These are phyloP conservation scores for Enteromius anoplus DNA, from an alignment of 2,797 vertebrate species.

Conservation along the genomic window DNA sequence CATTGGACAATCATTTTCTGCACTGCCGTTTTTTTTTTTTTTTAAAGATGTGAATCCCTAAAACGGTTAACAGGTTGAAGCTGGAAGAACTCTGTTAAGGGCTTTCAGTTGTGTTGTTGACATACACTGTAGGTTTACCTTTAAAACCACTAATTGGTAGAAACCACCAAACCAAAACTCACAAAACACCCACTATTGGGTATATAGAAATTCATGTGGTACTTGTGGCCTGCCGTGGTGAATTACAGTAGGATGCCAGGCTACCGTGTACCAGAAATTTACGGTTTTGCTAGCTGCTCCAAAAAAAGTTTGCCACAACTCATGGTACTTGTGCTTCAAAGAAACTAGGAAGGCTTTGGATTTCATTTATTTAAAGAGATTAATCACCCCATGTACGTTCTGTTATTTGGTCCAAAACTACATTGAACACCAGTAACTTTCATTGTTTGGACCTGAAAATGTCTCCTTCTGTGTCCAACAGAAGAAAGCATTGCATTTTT, in stretches of 20 bases:
- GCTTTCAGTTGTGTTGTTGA: background rate
- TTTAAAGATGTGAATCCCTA: background rate
- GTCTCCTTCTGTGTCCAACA: background rate
- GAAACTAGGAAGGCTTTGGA: background rate
- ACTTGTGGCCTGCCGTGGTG: conserved; percentile 1
- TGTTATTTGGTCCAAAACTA: background rate
- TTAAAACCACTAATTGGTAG: conserved; percentile 23
- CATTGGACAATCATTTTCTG: background rate
- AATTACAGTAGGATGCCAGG: conserved; percentile 1
- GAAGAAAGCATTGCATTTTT: background rate
- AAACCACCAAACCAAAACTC: conserved; percentile 27
- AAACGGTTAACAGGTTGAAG: conserved; percentile 3
- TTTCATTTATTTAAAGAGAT: background rate
- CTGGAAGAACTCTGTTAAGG: conserved; percentile 18
- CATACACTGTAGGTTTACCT: background rate
- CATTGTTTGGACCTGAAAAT: background rate
- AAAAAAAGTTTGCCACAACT: background rate
- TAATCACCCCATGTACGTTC: background rate
- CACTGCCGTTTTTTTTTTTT: background rate
- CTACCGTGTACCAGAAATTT: background rate
- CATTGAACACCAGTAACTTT: background rate
- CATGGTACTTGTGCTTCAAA: background rate
- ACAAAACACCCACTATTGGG: conserved; percentile 12
- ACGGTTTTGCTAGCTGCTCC: background rate
- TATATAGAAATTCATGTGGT: conserved; percentile 36